Percentiles rank a stretch among this genome's conserved stretches.
Evolutionary conservation across 2,113 vertebrate species (phyloP).

Genomic region (Mesocricetus auratus): DNA sequence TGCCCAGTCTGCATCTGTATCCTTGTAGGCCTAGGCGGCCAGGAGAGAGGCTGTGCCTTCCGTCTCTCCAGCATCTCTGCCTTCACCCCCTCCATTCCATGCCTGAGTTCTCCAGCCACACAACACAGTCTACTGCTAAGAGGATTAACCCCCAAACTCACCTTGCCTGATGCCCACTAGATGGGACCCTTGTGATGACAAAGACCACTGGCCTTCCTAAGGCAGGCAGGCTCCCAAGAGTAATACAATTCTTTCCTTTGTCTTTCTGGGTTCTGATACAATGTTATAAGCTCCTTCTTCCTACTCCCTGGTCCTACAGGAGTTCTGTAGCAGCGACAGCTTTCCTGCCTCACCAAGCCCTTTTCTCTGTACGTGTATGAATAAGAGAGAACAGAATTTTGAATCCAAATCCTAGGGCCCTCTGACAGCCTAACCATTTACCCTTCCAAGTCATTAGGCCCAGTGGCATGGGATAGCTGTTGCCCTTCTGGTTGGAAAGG

Average conservation of each 20-base stretch:
- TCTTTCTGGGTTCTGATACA: not conserved
- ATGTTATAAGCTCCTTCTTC: not conserved
- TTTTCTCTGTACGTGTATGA: not conserved
- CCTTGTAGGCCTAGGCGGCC: not conserved
- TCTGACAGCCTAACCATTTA: too few species aligned
- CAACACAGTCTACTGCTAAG: not conserved
- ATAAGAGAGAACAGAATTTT: not conserved
- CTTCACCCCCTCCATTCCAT: not conserved
- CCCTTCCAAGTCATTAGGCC: not conserved
- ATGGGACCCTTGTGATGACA: not conserved
- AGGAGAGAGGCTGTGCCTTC: not conserved
- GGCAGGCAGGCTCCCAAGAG: not conserved
- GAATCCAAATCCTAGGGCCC: too few species aligned
- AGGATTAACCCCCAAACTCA: not conserved
- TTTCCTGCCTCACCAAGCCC: not conserved
- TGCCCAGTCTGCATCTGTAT: not conserved
- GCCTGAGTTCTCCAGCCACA: not conserved
- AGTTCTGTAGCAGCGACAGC: not conserved
- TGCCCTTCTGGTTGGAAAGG: not conserved
- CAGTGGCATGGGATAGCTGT: not conserved
- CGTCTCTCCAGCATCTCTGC: not conserved
- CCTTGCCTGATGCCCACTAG: not conserved
- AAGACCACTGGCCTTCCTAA: not conserved
- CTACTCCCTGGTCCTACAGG: not conserved
- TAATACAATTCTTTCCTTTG: not conserved